Conservation (phyloP, 1,140 invertebrate genomes). For the Eueides isabella region DNA sequence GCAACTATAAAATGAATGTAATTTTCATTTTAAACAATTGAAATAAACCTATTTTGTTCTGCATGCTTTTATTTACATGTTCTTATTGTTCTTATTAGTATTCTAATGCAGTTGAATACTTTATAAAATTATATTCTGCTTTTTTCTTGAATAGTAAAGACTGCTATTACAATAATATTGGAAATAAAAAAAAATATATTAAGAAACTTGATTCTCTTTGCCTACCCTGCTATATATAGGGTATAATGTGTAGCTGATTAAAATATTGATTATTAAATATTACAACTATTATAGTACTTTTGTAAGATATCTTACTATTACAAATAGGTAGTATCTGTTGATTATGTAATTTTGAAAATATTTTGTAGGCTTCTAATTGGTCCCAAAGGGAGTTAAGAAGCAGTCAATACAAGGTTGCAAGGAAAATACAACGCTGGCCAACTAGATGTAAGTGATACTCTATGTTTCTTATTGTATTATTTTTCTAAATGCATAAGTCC, state of each 20-base stretch:
- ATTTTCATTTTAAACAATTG: not conserved
- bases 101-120: not conserved
- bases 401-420: constrained; percentile 79
- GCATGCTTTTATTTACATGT: constrained; percentile 10
- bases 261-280: not conserved
- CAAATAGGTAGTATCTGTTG: not conserved
- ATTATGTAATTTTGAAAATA: not conserved
- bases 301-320: too few relatives aligned
- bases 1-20: not conserved
- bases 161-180: not conserved
- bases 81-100: not conserved
- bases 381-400: constrained; percentile 75
- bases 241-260: too few relatives aligned
- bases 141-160: not conserved
- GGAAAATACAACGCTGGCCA: constrained; percentile 79
- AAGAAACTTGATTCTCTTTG: too few relatives aligned
- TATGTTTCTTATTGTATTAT: not conserved
- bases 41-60: not conserved
- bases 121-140: not conserved
- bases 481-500: too few relatives aligned
- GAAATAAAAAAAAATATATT: not conserved
- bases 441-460: constrained; percentile 66
- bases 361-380: constrained; percentile 72
- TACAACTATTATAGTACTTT: not conserved
- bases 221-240: too few relatives aligned